Evolutionary conservation across 2,797 vertebrate genomes (phyloP).

Genomic region (Pangasius macronema): DNA sequence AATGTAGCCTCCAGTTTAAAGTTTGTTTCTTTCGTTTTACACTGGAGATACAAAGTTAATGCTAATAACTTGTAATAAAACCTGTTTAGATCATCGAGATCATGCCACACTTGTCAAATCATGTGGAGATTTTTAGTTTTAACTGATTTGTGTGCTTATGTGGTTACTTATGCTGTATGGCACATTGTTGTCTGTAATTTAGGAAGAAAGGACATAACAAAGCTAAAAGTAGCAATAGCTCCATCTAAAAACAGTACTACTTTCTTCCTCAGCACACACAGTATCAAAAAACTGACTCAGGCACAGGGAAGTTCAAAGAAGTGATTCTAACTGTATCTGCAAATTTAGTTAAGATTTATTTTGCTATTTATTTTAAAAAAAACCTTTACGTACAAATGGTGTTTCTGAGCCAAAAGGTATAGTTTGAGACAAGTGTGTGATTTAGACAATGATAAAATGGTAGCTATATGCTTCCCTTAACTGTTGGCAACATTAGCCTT

Average conservation of each 20-base stretch:
- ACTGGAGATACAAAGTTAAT: background rate
- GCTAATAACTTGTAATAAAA: background rate
- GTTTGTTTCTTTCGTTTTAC: background rate
- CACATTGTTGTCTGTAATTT: background rate
- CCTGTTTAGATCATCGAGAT: background rate
- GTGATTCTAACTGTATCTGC: background rate
- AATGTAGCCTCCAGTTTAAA: background rate
- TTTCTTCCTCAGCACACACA: background rate
- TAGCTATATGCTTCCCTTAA: background rate
- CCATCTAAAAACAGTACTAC: background rate
- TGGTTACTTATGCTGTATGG: background rate
- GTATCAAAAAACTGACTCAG: background rate
- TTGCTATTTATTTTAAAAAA: background rate
- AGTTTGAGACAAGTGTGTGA: background rate
- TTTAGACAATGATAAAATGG: background rate
- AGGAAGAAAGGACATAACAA: background rate
- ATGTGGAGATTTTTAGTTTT: background rate
- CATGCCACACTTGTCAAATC: background rate
- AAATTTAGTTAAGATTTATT: background rate
- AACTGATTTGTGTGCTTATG: background rate
- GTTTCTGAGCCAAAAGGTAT: background rate
- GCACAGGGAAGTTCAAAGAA: background rate
- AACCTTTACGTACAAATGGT: background rate
- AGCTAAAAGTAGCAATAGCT: background rate
- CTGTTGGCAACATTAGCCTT: background rate